Evolutionary conservation across 2,888 invertebrate species (phyloP).

Genomic region (Papilio demoleus): DNA sequence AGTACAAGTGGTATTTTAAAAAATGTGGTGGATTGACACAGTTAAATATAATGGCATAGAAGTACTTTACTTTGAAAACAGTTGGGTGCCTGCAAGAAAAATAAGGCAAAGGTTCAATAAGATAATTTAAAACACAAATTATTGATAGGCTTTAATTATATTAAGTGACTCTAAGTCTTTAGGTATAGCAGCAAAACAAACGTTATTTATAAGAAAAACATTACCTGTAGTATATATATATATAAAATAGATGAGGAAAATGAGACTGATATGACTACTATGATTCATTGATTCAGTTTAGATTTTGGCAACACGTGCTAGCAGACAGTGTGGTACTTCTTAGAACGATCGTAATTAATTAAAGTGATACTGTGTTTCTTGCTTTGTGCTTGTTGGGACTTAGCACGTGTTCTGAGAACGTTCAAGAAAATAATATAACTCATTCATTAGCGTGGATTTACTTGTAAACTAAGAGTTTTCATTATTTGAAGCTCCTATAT

Average conservation of each 20-base stretch:
- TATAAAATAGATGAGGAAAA: background rate
- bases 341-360: conserved; percentile 2
- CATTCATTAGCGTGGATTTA: no score
- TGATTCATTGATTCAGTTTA: background rate
- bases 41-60: background rate
- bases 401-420: background rate
- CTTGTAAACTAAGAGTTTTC: background rate
- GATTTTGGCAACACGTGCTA: conserved; percentile 5
- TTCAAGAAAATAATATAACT: background rate
- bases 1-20: no score
- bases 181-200: background rate
- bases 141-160: background rate
- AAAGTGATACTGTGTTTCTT: background rate
- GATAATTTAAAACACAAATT: background rate
- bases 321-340: background rate
- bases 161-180: background rate
- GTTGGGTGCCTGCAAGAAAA: background rate
- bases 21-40: background rate
- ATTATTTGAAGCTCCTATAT: no score
- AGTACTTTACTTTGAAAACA: background rate
- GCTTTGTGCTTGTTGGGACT: background rate
- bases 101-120: background rate
- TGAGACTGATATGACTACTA: background rate
- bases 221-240: no score
- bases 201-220: no score